Evolutionary conservation across 2,113 vertebrate species (phyloP).

Genomic region (Progne subis): DNA sequence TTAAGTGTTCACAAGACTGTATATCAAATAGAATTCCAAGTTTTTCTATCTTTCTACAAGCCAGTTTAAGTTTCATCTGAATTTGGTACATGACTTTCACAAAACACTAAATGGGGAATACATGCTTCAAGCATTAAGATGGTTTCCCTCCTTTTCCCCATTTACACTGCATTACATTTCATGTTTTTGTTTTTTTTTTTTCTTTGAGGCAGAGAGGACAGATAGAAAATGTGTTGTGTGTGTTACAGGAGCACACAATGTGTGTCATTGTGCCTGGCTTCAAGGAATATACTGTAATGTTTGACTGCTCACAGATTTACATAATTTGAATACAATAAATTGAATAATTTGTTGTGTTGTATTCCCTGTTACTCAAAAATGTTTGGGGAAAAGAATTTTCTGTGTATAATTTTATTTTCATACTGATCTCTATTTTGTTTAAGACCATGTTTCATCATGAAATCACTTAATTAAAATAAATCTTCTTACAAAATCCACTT

Average conservation of each 20-base stretch:
- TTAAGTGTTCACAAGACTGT: conserved; percentile 27
- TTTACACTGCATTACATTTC: conserved; percentile 44
- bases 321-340: conserved; percentile 51
- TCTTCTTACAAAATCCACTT: conserved; percentile 71
- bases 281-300: conserved; percentile 40
- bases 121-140: conserved; percentile 36
- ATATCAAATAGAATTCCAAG: background rate
- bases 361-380: conserved; percentile 76
- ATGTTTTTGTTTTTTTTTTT: background rate
- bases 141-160: conserved; percentile 26
- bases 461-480: conserved; percentile 79
- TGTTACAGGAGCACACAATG: conserved; percentile 1
- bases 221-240: conserved; percentile 11
- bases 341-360: conserved; percentile 48
- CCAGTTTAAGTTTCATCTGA: conserved; percentile 38
- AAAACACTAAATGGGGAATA: conserved; percentile 48
- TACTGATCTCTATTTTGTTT: conserved; percentile 84
- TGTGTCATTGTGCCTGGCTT: conserved; percentile 31
- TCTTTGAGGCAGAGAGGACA: conserved; percentile 18
- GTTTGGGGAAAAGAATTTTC: conserved; percentile 69
- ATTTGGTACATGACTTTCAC: conserved; percentile 56
- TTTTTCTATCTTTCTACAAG: conserved; percentile 67
- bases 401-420: conserved; percentile 79
- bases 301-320: conserved; percentile 67
- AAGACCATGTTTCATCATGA: conserved; percentile 76